Evolutionary conservation across 2,113 vertebrate genomes (phyloP).

Genomic region (Etheostoma cragini): DNA sequence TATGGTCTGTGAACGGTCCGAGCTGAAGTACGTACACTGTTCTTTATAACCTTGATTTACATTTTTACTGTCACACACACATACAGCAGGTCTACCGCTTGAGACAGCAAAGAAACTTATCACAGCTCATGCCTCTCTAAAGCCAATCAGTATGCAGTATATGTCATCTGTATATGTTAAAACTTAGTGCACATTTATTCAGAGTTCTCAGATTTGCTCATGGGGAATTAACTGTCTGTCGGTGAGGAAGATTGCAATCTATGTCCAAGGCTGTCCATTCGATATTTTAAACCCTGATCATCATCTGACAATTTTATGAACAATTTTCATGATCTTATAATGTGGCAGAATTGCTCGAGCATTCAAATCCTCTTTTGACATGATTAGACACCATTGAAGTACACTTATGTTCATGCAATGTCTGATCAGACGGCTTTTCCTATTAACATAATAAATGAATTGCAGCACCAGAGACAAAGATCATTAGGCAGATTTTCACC

Average conservation of each 20-base stretch:
- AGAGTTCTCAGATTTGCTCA: constrained; percentile 26
- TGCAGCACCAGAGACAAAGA: constrained; percentile 64
- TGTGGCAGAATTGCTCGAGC: constrained; percentile 34
- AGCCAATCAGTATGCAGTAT: constrained; percentile 28
- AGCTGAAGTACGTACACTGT: not conserved
- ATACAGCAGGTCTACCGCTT: constrained; percentile 17
- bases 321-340: constrained; percentile 55
- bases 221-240: constrained; percentile 32
- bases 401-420: constrained; percentile 48
- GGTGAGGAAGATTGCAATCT: constrained; percentile 41
- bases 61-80: constrained; percentile 7
- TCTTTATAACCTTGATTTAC: constrained; percentile 44
- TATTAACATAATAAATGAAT: constrained; percentile 72
- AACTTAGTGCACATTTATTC: constrained; percentile 20
- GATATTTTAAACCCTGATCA: constrained; percentile 66
- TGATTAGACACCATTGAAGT: constrained; percentile 54
- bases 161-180: constrained; percentile 24
- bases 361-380: constrained; percentile 45
- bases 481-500: constrained; percentile 65
- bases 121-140: not conserved
- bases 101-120: constrained; percentile 35
- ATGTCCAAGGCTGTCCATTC: constrained; percentile 23
- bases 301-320: constrained; percentile 53
- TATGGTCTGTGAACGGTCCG: not conserved
- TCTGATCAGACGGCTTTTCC: constrained; percentile 59